Evolutionary conservation across 2,113 vertebrate genomes (phyloP), one percentile per base, ranked within the genome.

Genomic region (Corythornis cristatus): DNA sequence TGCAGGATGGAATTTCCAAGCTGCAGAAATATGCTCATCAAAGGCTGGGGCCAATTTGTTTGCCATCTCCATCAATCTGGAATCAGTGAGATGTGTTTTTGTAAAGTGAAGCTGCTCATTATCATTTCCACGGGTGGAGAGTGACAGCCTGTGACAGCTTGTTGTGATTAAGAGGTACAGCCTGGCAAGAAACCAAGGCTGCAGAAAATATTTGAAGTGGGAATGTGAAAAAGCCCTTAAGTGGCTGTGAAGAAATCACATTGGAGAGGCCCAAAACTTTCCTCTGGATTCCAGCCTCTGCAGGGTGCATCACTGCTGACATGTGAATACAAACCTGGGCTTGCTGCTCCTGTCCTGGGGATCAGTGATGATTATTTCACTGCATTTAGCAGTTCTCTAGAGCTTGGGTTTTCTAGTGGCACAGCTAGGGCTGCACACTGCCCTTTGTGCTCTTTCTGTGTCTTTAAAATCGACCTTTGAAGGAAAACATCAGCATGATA

Each of bases 81-180:
- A 95, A 95, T 96, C 82, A 81, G 66, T 74, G 74, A 65, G 35
- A 94, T 87, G 40, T 83, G 88, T 88, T 96, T 96, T 84, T 46
- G 84, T 88, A 91, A 93, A 92, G 84, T 61, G 83, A 90, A 96
- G 84, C 73, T 89, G 84, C 68, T 96, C 88, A 85, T 96, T 94
- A 94, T 80, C 66, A 91, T 97, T 96, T 95, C 45, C 43, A 45
- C 43, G 71, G 68, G 68, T 89, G 82, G 64, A 88, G 89, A 92
- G 62, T 96, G 96, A 95, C 95, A 96, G 31, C 10, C 25, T 81
- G 33, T 94, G 96, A 95, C 90, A 95, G 86, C 78, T 90, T 95
- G 86, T 92, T 96, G 79, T 95, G 95, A 95, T 95, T 92, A 97
- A 89, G 84, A 91, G 76, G 86, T 29, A 82, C 13, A 79, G 58